Evolutionary conservation across 2,113 vertebrate genomes (phyloP), one percentile per base, ranked within the genome.

Genomic region (Oncorhynchus gorbuscha): DNA sequence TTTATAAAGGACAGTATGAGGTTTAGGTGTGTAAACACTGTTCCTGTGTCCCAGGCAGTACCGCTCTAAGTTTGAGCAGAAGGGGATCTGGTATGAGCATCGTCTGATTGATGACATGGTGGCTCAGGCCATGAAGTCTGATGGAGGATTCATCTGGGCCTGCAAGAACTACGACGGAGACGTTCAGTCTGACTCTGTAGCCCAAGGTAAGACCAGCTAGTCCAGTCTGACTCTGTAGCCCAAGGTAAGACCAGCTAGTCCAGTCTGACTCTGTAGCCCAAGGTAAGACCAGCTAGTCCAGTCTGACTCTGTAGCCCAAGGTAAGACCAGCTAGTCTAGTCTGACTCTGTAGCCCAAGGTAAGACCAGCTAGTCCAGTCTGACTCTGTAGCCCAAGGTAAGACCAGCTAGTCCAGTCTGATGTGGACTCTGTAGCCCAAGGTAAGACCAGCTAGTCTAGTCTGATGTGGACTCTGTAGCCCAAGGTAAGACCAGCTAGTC

Each of bases 51-150:
- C 77, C 86, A 99, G 98, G 84, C 93, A 98, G 55, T 99, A 99
- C 86, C 95, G 89, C 18, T 80, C 95, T 71, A 79, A 97, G 62
- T 99, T 97, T 87, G 97, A 98, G 88, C 95, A 94, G 72, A 94
- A 94, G 79, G 95, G 95, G 11, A 99, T 99, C 91, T 98, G 95
- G 97, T 99, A 99, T 30, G 98, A 99, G 79, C 98, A 99, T 73
- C 94, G 98, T 12, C 96, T 99, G 62, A 99, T 99, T 12, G 98
- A 99, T 55, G 98, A 99, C 87, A 99, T 99, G 98, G 98, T 99
- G 89, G 98, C 98, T 69, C 97, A 99, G 90, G 97, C 95, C 24
- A 90, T 99, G 93, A 99, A 99, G 76, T 99, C 98, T 1, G 98
- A 99, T 45, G 98, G 98, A 48, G 98, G 98, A 49, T 99, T 99